These are phyloP conservation scores for Centruroides vittatus DNA, from an alignment of 1,140 invertebrate species.

Conservation along the genomic window DNA sequence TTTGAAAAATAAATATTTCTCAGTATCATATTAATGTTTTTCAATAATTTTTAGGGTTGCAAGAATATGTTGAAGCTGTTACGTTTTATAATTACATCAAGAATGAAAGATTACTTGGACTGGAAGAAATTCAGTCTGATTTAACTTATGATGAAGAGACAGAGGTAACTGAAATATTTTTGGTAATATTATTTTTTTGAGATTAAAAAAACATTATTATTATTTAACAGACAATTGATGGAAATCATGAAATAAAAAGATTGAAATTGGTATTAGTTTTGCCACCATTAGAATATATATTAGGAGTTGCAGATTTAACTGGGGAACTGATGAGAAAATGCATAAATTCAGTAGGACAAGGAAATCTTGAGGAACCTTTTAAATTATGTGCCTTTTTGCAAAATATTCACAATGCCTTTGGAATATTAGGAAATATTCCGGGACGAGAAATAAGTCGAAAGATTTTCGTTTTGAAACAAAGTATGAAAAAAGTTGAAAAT, in stretches of 20 bases:
- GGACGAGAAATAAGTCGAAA: slow-evolving; percentile 55
- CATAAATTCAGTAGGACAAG: slow-evolving; percentile 62
- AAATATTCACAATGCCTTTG: slow-evolving; percentile 53
- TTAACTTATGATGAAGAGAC: not conserved
- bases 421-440: slow-evolving; percentile 35
- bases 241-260: not conserved
- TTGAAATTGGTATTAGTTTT: slow-evolving; percentile 23
- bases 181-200: no score
- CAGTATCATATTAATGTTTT: no score
- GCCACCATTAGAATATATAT: slow-evolving; percentile 51
- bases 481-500: slow-evolving; percentile 64
- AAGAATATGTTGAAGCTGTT: slow-evolving; percentile 76
- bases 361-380: slow-evolving; percentile 58
- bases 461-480: slow-evolving; percentile 48
- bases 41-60: slow-evolving; percentile 41
- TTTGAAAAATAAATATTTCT: no score
- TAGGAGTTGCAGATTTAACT: slow-evolving; percentile 76
- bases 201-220: slow-evolving; percentile 22
- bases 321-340: slow-evolving; percentile 80
- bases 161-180: no score
- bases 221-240: slow-evolving; percentile 20
- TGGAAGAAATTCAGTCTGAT: slow-evolving; percentile 33
- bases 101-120: slow-evolving; percentile 27
- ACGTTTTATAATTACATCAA: slow-evolving; percentile 54
- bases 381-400: slow-evolving; percentile 54